A percentile compares a stretch with the other conserved stretches of the same genome.
Conservation (phyloP, 2,797 vertebrate species). For the Pipistrellus nathusii region DNA sequence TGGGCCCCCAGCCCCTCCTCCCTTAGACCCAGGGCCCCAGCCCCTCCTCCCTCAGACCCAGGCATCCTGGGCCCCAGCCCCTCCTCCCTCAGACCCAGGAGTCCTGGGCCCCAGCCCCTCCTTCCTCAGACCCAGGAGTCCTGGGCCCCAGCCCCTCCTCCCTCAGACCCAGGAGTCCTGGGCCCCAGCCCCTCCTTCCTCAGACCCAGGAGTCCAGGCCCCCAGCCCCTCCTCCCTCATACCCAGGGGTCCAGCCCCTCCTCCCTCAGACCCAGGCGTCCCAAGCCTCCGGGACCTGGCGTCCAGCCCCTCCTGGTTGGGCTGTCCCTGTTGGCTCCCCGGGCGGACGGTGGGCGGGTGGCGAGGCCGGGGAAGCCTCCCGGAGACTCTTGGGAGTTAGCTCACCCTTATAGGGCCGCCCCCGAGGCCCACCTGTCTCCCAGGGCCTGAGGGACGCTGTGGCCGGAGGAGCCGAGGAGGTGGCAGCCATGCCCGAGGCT, state of each 20-base stretch:
- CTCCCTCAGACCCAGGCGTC: background rate
- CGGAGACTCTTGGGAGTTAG: conserved; percentile 76
- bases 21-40: background rate
- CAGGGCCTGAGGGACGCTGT: conserved; percentile 8
- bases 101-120: background rate
- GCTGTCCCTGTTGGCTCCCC: conserved; percentile 70
- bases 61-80: background rate
- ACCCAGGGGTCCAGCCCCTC: background rate
- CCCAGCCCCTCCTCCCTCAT: background rate
- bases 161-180: background rate
- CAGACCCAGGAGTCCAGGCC: background rate
- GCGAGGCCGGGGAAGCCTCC: conserved; percentile 21
- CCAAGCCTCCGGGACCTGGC: too few species aligned
- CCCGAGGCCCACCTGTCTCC: conserved; percentile 52
- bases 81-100: background rate
- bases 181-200: background rate
- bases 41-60: background rate
- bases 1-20: too few species aligned
- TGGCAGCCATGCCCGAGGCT: conserved; percentile 73
- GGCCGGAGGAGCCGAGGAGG: background rate
- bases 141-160: background rate
- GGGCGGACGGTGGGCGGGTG: conserved; percentile 58
- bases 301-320: background rate
- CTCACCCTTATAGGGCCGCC: conserved; percentile 70
- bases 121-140: background rate